Conservation (phyloP, 2,797 vertebrate species). For the Acrossocheilus wenchowensis region DNA sequence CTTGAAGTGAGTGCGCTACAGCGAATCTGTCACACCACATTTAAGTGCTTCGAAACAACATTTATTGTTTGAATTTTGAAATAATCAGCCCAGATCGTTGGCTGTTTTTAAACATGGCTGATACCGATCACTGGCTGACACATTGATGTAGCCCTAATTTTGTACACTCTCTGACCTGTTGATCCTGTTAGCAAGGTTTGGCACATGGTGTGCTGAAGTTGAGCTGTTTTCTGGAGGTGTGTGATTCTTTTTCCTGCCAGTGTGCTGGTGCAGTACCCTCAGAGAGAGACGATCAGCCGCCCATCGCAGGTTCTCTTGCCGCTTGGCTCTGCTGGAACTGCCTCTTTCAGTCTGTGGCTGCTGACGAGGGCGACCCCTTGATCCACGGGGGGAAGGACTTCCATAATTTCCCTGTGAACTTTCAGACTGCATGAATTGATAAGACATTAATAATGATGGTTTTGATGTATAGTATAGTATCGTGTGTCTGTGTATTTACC, state of each 20-base stretch:
- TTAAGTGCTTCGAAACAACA: neutral
- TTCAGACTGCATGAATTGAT: conserved; percentile 79
- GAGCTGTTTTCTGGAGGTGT: conserved; percentile 92
- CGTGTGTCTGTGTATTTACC: conserved; percentile 70
- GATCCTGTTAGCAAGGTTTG: conserved; percentile 98
- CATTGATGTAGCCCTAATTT: neutral
- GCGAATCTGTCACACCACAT: neutral
- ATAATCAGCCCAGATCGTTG: neutral
- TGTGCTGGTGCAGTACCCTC: conserved; percentile 86
- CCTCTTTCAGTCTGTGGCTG: conserved; percentile 52
- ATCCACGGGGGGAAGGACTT: conserved; percentile 68
- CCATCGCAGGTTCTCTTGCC: conserved; percentile 95
- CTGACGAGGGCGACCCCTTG: conserved; percentile 64
- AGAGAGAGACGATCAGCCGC: conserved; percentile 88
- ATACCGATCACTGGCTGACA: neutral
- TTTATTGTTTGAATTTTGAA: neutral
- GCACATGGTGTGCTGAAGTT: conserved; percentile 95
- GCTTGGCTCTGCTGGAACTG: conserved; percentile 71
- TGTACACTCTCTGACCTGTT: conserved; percentile 83
- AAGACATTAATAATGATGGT: neutral
- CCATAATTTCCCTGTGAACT: conserved; percentile 78
- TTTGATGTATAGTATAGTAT: neutral
- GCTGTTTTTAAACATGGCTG: neutral
- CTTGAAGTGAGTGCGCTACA: too few species aligned
- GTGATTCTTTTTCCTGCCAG: conserved; percentile 94